These are phyloP conservation scores for Alcis repandata DNA, from an alignment of 2,888 invertebrate species.

Conservation along the genomic window DNA sequence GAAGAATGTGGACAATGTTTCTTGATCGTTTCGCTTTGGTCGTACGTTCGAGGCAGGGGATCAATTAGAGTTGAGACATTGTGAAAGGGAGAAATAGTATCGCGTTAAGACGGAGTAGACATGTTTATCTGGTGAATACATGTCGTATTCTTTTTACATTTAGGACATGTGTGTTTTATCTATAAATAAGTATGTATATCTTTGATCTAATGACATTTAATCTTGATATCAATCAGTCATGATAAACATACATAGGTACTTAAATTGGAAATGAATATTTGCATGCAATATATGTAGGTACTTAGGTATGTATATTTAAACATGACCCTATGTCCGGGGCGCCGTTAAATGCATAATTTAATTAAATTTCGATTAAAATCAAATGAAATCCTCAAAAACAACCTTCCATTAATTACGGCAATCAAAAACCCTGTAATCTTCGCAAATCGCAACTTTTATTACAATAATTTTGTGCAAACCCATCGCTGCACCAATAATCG, in stretches of 20 bases:
- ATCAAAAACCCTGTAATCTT: slow-evolving; percentile 24
- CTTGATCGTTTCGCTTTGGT: slow-evolving; percentile 32
- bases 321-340: no score
- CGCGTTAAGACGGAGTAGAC: slow-evolving; percentile 1
- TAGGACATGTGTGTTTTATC: no score
- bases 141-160: not conserved
- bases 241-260: not conserved
- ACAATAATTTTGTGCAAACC: slow-evolving; percentile 39
- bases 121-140: slow-evolving; percentile 5
- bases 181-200: no score
- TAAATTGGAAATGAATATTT: no score
- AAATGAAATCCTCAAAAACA: slow-evolving; percentile 1
- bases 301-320: no score
- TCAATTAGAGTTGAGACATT: slow-evolving; percentile 23
- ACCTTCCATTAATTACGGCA: slow-evolving; percentile 9
- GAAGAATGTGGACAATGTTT: slow-evolving; percentile 38
- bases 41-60: slow-evolving; percentile 5
- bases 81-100: slow-evolving; percentile 20
- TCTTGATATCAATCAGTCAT: not conserved
- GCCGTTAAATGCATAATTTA: not conserved
- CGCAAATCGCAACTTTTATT: slow-evolving; percentile 32
- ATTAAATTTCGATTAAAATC: slow-evolving; percentile 1
- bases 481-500: slow-evolving; percentile 41
- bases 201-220: no score
- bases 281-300: no score